These are phyloP conservation scores for Ia io DNA, from an alignment of 2,113 vertebrate species.

Conservation along the genomic window DNA sequence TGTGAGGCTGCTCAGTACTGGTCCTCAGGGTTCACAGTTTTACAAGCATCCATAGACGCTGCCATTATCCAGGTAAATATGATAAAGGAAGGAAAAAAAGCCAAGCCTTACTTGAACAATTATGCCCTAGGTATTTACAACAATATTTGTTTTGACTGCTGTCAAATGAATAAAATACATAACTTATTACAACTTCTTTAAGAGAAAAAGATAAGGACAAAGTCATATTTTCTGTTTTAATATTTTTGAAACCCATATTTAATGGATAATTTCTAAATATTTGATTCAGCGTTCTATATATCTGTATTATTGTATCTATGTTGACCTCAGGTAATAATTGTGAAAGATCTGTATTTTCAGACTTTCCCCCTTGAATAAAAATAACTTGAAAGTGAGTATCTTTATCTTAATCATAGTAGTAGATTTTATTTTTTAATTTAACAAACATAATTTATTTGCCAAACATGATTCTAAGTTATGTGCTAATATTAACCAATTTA, in stretches of 20 bases:
- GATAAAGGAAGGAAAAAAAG: neutral
- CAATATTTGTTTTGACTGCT: neutral
- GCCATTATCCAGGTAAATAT: slow-evolving; percentile 93
- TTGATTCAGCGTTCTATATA: neutral
- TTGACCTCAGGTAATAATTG: neutral
- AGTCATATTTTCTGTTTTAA: neutral
- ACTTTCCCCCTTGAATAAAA: neutral
- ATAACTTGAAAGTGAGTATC: neutral
- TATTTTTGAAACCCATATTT: neutral
- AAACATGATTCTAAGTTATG: neutral
- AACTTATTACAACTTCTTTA: neutral
- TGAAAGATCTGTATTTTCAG: neutral
- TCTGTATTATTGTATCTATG: neutral
- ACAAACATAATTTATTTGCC: neutral
- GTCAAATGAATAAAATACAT: neutral
- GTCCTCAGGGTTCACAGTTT: slow-evolving; percentile 90
- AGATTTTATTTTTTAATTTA: neutral
- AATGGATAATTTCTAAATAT: neutral
- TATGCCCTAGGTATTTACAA: neutral
- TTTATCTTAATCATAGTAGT: slow-evolving; percentile 10
- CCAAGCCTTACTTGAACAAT: neutral
- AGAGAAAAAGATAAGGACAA: neutral
- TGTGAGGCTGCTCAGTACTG: slow-evolving; percentile 92
- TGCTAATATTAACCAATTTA: neutral
- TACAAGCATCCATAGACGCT: slow-evolving; percentile 92